A percentile compares a stretch with the other conserved stretches of the same genome.
These are phyloP conservation scores for Pitta sordida DNA, from an alignment of 2,113 vertebrate species.

Conservation along the genomic window DNA sequence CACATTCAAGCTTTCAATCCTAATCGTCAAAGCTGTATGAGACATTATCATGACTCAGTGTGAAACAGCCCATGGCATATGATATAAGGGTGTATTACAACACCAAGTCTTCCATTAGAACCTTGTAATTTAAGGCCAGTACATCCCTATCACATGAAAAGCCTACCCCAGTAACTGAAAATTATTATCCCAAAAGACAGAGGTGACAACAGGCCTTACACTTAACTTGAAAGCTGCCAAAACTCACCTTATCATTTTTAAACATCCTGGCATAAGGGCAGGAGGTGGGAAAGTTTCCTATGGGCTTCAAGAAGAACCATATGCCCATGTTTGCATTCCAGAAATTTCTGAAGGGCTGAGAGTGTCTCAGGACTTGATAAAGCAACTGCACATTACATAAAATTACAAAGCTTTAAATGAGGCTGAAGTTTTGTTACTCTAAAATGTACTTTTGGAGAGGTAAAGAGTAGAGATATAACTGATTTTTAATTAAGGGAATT, in stretches of 20 bases:
- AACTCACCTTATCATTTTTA: not conserved
- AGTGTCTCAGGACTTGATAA: not conserved
- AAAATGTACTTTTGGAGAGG: not conserved
- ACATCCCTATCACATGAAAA: not conserved
- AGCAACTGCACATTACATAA: not conserved
- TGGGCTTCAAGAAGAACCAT: not conserved
- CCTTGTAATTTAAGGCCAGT: not conserved
- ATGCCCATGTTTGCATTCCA: not conserved
- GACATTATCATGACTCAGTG: not conserved
- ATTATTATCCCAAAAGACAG: not conserved
- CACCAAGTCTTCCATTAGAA: not conserved
- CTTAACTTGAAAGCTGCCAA: not conserved
- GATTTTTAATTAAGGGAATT: not conserved
- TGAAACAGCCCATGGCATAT: not conserved
- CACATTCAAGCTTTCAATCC: not conserved
- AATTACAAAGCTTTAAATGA: not conserved
- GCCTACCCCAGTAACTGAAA: not conserved
- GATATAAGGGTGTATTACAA: not conserved
- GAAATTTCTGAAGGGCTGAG: not conserved
- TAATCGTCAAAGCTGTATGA: not conserved
- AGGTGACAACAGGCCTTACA: not conserved
- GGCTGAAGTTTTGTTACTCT: not conserved
- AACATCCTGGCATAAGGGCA: not conserved
- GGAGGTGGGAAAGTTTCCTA: accelerated
- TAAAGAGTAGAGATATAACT: not conserved